Conservation (phyloP, 2,113 vertebrate genomes). For the Pituophis catenifer region DNA sequence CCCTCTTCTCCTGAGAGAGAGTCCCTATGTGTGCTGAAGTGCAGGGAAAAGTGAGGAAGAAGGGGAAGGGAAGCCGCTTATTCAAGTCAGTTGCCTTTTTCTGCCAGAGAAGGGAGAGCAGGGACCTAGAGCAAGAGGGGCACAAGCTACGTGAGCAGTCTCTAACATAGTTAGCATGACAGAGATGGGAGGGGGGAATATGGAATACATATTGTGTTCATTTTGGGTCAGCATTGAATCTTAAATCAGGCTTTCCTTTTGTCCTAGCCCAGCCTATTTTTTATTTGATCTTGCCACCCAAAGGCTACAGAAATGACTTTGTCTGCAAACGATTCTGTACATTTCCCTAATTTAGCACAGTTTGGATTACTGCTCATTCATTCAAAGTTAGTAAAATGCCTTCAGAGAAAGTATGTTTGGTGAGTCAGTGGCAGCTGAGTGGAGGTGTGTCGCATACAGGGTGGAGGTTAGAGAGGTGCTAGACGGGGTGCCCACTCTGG, state of each 20-base stretch:
- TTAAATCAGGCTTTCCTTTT: neutral
- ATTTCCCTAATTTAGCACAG: slow-evolving; percentile 48
- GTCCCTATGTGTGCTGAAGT: neutral
- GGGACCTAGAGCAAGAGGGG: neutral
- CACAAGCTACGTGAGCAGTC: neutral
- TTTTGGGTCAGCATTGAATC: neutral
- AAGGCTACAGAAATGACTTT: neutral
- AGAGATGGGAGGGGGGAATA: neutral
- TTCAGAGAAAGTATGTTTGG: slow-evolving; percentile 13
- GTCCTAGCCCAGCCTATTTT: neutral
- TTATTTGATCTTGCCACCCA: neutral
- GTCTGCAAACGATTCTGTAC: neutral
- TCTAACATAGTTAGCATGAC: neutral
- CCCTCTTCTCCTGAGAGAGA: neutral
- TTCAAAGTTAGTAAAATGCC: slow-evolving; percentile 44
- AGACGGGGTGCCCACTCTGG: neutral
- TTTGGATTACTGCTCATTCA: slow-evolving; percentile 54
- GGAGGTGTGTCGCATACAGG: neutral
- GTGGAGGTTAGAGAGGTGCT: neutral
- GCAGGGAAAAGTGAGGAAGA: neutral
- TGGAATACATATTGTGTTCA: neutral
- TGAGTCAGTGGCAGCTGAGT: neutral
- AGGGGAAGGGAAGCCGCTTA: neutral
- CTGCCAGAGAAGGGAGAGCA: slow-evolving; percentile 17
- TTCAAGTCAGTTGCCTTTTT: slow-evolving; percentile 10